Conservation (phyloP, 2,888 invertebrate genomes). For the Caenorhabditis sp. region DNA sequence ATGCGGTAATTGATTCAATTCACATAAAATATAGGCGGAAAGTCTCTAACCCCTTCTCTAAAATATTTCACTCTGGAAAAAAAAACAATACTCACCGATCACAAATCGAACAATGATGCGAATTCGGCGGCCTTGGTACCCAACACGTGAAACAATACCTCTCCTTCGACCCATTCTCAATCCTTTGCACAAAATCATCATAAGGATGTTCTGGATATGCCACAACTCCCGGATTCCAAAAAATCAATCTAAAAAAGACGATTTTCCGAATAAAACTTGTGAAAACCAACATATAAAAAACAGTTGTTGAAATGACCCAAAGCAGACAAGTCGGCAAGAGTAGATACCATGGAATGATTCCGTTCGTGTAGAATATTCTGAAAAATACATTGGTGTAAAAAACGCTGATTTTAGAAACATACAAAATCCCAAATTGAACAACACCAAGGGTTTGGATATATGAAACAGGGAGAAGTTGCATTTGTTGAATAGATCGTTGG, state of each 20-base stretch:
- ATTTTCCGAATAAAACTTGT: too few species aligned
- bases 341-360: slow-evolving; percentile 23
- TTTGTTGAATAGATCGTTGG: slow-evolving; percentile 12
- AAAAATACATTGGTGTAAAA: not conserved
- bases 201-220: slow-evolving; percentile 6
- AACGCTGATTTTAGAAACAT: not conserved
- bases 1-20: too few species aligned
- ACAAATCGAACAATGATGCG: slow-evolving; percentile 55
- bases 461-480: slow-evolving; percentile 20
- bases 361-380: slow-evolving; percentile 28
- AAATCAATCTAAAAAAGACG: slow-evolving; percentile 17
- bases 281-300: slow-evolving; percentile 17
- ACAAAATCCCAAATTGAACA: slow-evolving; percentile 24
- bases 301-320: slow-evolving; percentile 15
- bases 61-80: not conserved
- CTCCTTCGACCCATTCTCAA: slow-evolving; percentile 7
- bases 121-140: slow-evolving; percentile 12
- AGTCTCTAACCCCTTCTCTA: not conserved
- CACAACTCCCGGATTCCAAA: slow-evolving; percentile 23
- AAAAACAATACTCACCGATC: slow-evolving; percentile 17
- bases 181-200: slow-evolving; percentile 7
- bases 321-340: slow-evolving; percentile 13
- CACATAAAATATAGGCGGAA: too few species aligned
- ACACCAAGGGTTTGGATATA: slow-evolving; percentile 29
- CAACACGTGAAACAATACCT: slow-evolving; percentile 40